A percentile compares a stretch with the other conserved stretches of the same genome.
Evolutionary conservation across 2,797 vertebrate species (phyloP).

Genomic region (Semotilus atromaculatus): DNA sequence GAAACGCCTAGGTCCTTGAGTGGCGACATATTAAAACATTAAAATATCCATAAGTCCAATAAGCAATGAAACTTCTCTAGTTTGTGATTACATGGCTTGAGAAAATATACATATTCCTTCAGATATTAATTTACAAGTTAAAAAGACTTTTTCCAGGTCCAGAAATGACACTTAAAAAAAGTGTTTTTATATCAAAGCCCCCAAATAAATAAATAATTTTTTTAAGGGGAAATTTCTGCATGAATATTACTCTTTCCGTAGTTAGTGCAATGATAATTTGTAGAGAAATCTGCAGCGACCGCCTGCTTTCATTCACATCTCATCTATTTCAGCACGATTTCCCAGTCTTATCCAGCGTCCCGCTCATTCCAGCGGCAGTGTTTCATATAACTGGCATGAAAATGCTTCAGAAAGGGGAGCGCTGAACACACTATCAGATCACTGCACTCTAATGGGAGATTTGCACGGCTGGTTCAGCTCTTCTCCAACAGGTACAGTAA

Average conservation of each 20-base stretch:
- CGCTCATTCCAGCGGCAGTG: conserved; percentile 57
- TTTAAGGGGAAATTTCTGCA: background rate
- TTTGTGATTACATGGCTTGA: no score
- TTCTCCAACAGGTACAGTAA: conserved; percentile 49
- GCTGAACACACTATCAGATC: conserved; percentile 62
- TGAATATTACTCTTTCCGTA: background rate
- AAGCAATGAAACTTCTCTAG: no score
- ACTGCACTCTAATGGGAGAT: conserved; percentile 69
- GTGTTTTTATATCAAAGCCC: background rate
- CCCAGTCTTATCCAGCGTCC: conserved; percentile 23
- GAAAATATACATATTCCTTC: no score
- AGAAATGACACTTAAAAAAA: background rate
- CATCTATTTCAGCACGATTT: background rate
- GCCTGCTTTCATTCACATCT: background rate
- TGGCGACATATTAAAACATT: no score
- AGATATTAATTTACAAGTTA: background rate
- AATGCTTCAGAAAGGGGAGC: conserved; percentile 36
- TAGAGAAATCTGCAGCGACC: background rate
- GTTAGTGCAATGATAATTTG: background rate
- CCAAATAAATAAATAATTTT: background rate
- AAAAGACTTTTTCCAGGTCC: background rate
- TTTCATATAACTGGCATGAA: conserved; percentile 60
- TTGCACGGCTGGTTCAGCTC: conserved; percentile 67
- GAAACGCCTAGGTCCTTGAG: no score
- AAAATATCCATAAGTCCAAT: no score